phyloP scores from a whole-genome alignment of 1,140 invertebrate genomes.

The Drosophila seguyi region DNA sequence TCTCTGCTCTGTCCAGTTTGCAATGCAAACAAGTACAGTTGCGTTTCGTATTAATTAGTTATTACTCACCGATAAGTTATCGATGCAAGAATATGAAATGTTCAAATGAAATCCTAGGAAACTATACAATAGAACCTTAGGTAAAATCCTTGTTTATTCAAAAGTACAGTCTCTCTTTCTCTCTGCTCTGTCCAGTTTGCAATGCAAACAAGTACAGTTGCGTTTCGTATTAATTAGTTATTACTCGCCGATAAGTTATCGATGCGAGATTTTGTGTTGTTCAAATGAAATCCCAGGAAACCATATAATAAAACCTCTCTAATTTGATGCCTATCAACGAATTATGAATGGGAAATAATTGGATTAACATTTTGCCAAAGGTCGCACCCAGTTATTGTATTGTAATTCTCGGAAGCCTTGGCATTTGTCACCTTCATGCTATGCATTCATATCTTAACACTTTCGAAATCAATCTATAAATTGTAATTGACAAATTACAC shows the following conservation, averaged over 20 bases:
- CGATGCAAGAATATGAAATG: background rate
- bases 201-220: conserved; percentile 1
- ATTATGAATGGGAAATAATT: background rate
- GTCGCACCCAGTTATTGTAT: background rate
- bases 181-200: too few species aligned
- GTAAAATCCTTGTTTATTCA: background rate
- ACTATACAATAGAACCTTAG: too few species aligned
- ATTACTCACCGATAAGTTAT: background rate
- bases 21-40: background rate
- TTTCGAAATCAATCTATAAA: background rate
- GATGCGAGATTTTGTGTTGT: background rate
- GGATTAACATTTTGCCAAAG: conserved; percentile 5
- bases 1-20: too few species aligned
- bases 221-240: background rate
- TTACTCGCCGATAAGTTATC: background rate
- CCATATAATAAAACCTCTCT: too few species aligned
- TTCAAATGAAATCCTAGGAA: background rate
- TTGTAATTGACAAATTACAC: conserved; percentile 21
- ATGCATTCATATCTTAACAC: background rate
- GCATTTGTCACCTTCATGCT: background rate
- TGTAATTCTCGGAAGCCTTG: background rate
- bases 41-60: background rate
- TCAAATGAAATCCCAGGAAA: background rate
- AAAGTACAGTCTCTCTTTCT: background rate
- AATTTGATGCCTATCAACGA: conserved; percentile 4